Base-by-base conservation (phyloP, 2,888 invertebrate species). In the Diachrysia chrysitis region DNA sequence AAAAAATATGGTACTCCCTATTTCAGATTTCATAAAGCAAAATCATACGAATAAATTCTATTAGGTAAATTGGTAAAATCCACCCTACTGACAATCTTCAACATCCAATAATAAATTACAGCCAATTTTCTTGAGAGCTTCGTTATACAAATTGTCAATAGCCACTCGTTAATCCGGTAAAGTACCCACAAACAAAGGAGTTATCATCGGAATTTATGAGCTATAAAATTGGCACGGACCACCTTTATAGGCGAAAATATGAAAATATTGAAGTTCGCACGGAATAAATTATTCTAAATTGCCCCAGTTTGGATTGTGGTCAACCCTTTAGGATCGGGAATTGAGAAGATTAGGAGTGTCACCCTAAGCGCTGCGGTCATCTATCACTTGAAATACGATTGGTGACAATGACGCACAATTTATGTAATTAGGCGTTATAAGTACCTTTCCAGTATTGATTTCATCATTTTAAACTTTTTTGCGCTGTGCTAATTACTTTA, bases 131-230 rank as follows among this genome's bases (percentile, higher is more conserved):
- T 85, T 81, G 74, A 87, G 81, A 82, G 85, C 83, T 83, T 81
- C 73, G 76, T 77, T 73, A 76, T 81, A 81, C 85, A 84, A 83
- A 85, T 83, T 82, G 84, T 85, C 85, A 83, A 86, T 87, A 84
- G 81, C 80, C 83, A 85, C 83, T 84, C 82, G 83, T 76, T 88
- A 84, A 87, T 85, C 82, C 79, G 66, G 75, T 68, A 76, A 84
- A 85, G 81, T 81, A 83, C 82, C 83, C 84, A 83, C 85, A 88
- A 85, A 85, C 87, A 88, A 89, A 87, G 85, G 85, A 87, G 86
- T 85, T 83, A 87, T 85, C 83, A 86, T 84, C 82, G 74, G 76
- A 88, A 90, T 90, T 90, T 90, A 90, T 87, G 89, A 86, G 79
- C 85, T 81, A 86, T 87, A 86, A 89, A 90, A 90, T 87, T 82